These are phyloP conservation scores for Micropoecilia bifurca DNA, from an alignment of 2,797 vertebrate genomes.

Conservation along the genomic window DNA sequence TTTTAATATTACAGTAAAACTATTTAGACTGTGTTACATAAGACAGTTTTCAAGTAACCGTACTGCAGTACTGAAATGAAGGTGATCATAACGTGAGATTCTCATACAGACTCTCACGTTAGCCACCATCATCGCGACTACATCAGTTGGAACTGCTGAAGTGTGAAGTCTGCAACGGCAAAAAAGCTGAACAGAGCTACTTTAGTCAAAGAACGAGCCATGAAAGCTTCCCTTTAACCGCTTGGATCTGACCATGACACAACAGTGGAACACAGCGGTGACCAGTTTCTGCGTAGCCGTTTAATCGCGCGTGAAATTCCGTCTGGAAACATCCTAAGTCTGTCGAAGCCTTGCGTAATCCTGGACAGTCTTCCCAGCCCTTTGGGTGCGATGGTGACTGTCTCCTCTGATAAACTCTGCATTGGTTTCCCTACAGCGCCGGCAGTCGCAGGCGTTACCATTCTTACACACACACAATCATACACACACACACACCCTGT, in stretches of 20 bases:
- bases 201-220: not conserved
- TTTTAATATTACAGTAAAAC: not conserved
- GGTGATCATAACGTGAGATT: not conserved
- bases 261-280: slow-evolving; percentile 6
- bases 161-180: not conserved
- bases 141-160: not conserved
- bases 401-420: slow-evolving; percentile 78
- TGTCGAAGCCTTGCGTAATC: slow-evolving; percentile 61
- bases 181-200: not conserved
- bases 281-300: slow-evolving; percentile 15
- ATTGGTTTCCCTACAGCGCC: slow-evolving; percentile 70
- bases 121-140: not conserved
- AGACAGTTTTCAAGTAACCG: not conserved
- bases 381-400: slow-evolving; percentile 70
- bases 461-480: not conserved
- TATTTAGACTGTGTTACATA: not conserved
- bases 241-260: slow-evolving; percentile 1
- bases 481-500: not conserved
- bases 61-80: not conserved
- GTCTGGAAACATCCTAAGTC: slow-evolving; percentile 33
- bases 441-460: slow-evolving; percentile 38
- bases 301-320: slow-evolving; percentile 29
- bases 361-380: slow-evolving; percentile 60
- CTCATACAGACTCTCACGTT: not conserved
- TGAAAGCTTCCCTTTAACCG: slow-evolving; percentile 1